Percentiles rank a stretch among this genome's conserved stretches.
Conservation (phyloP, 1,140 invertebrate genomes). For the Eumaeus atala region DNA sequence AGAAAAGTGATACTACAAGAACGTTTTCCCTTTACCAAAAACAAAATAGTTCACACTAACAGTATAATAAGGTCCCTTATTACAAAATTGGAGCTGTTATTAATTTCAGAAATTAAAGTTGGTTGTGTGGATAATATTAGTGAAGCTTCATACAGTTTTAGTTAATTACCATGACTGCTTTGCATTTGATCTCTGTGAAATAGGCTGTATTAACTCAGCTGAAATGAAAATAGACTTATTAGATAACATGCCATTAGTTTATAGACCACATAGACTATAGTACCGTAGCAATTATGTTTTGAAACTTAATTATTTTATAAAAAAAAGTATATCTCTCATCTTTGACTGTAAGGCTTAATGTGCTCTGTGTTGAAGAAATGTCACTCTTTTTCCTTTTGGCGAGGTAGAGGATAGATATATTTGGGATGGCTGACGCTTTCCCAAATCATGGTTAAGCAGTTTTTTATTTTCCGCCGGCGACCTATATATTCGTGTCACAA, state of each 20-base stretch:
- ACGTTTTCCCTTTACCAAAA: slow-evolving; percentile 10
- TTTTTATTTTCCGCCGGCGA: too few relatives aligned
- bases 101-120: slow-evolving; percentile 16
- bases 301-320: too few relatives aligned
- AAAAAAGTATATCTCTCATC: too few relatives aligned
- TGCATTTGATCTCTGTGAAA: slow-evolving; percentile 9
- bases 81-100: slow-evolving; percentile 12
- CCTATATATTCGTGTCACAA: too few relatives aligned
- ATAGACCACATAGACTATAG: slow-evolving; percentile 11
- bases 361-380: too few relatives aligned
- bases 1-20: slow-evolving; percentile 4
- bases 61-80: neutral
- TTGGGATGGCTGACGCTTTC: too few relatives aligned
- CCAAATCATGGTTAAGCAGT: too few relatives aligned
- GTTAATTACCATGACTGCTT: slow-evolving; percentile 15
- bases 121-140: neutral
- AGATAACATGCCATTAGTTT: slow-evolving; percentile 15
- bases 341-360: too few relatives aligned
- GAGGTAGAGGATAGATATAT: too few relatives aligned
- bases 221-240: slow-evolving; percentile 15
- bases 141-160: slow-evolving; percentile 13
- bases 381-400: too few relatives aligned
- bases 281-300: too few relatives aligned
- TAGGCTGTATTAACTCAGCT: slow-evolving; percentile 10
- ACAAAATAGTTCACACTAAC: slow-evolving; percentile 11